Base-by-base conservation (phyloP, 92 coral and sea anemone species). In the Parazoanthus atlanticus region DNA sequence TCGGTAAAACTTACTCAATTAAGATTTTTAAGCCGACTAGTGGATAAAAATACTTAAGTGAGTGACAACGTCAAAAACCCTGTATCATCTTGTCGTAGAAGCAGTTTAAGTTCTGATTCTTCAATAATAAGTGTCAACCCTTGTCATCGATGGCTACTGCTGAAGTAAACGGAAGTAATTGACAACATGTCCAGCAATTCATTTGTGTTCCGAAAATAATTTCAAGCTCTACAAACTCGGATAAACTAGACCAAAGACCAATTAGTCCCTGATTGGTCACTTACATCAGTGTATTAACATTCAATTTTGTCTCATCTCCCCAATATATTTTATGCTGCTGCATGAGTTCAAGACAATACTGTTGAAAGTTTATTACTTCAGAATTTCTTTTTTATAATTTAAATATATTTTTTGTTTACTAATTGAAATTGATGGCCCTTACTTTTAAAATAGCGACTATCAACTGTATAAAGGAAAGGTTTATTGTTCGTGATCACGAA, bases 11-110 rank as follows among this genome's bases (percentile, higher is more conserved):
- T 43, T 38, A n/a, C 49, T 43, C 46, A 84, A 84, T 84, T 70
- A 47, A 84, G 38, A 75, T 84, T 71, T 83, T 32, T 70, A 84
- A 84, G 40, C 77, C 87, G 87, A 43, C 87, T 84, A 84, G 33
- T 49, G 49, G 76, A 25, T 31, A 69, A 84, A 71, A 43, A 41
- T 3, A 61, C 3, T 81, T 21, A 23, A 52, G 31, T 80, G 85
- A 66, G 58, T n/a, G 76, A 29, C 78, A 84, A 29, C 19, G 76
- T 69, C 61, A 73, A 19, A 19, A 78, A 25, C 15, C 58, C 30
- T 34, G 36, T 30, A 43, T 69, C 26, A 69, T 46, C 64, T 29
- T 69, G 64, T 84, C 87, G 38, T 9, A 71, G 31, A n/a, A 23
- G 64, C 79, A 79, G 47, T 69, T 69, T 77, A 84, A 84, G 41